Conservation (phyloP, 2,113 vertebrate species). For the Varanus salvator region DNA sequence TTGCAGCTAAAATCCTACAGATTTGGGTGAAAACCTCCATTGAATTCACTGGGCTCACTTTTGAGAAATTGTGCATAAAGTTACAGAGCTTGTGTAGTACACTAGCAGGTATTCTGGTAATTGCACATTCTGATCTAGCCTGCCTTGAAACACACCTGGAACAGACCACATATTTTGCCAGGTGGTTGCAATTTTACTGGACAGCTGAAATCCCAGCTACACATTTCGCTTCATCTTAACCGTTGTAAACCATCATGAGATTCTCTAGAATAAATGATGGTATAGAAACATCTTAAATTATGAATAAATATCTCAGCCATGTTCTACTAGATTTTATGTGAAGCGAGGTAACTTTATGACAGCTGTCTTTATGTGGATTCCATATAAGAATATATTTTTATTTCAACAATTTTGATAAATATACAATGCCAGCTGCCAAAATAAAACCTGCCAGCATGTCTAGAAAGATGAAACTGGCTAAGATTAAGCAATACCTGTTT, state of each 20-base stretch:
- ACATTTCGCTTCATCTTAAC: conserved; percentile 22
- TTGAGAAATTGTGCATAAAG: not conserved
- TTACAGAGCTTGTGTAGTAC: conserved; percentile 17
- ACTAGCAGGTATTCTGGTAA: not conserved
- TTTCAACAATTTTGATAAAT: not conserved
- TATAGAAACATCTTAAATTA: too few relatives aligned
- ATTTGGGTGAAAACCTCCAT: not conserved
- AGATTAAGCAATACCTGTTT: not conserved
- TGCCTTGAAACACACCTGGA: conserved; percentile 36
- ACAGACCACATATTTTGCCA: not conserved
- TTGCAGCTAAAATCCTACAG: not conserved
- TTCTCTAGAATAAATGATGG: too few relatives aligned
- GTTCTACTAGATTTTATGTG: not conserved
- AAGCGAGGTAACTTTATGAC: not conserved
- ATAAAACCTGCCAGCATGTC: not conserved
- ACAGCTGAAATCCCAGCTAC: conserved; percentile 17
- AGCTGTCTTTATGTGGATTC: not conserved
- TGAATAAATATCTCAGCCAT: not conserved
- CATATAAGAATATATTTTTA: not conserved
- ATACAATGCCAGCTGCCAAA: not conserved
- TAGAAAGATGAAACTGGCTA: too few relatives aligned
- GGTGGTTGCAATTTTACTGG: conserved; percentile 16
- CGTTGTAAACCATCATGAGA: too few relatives aligned
- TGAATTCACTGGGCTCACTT: not conserved
- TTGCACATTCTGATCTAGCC: conserved; percentile 17